Percentiles rank a stretch among this genome's conserved stretches.
These are phyloP conservation scores for Vidua macroura DNA, from an alignment of 2,113 vertebrate species.

Conservation along the genomic window DNA sequence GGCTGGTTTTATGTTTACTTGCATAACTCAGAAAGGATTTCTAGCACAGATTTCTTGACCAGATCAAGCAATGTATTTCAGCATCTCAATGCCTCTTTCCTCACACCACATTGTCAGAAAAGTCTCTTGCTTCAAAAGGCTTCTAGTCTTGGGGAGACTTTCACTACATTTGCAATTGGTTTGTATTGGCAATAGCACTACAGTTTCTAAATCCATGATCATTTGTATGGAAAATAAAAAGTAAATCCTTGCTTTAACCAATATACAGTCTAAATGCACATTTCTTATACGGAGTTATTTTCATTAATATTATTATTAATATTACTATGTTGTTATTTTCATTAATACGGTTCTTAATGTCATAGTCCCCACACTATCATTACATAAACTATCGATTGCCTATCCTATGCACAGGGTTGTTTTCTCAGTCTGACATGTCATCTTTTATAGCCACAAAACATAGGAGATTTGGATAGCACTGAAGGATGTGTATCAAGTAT, in stretches of 20 bases:
- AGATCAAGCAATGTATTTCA: not conserved
- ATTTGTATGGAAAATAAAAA: not conserved
- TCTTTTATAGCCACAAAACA: not conserved
- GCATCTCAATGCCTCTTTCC: not conserved
- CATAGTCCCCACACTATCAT: not conserved
- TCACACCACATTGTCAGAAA: not conserved
- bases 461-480: not conserved
- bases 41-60: not conserved
- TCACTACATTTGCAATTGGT: not conserved
- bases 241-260: not conserved
- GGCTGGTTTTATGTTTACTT: not conserved
- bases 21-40: not conserved
- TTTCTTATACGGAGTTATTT: not conserved
- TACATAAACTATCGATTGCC: not conserved
- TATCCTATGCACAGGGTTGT: not conserved
- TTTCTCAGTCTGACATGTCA: not conserved
- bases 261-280: not conserved
- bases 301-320: not conserved
- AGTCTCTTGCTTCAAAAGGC: not conserved
- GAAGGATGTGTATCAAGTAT: not conserved
- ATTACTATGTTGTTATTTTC: not conserved
- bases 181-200: not conserved
- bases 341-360: not conserved
- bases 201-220: not conserved
- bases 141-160: not conserved